Evolutionary conservation across 1,140 invertebrate species (phyloP).

Genomic region (Galleria mellonella): DNA sequence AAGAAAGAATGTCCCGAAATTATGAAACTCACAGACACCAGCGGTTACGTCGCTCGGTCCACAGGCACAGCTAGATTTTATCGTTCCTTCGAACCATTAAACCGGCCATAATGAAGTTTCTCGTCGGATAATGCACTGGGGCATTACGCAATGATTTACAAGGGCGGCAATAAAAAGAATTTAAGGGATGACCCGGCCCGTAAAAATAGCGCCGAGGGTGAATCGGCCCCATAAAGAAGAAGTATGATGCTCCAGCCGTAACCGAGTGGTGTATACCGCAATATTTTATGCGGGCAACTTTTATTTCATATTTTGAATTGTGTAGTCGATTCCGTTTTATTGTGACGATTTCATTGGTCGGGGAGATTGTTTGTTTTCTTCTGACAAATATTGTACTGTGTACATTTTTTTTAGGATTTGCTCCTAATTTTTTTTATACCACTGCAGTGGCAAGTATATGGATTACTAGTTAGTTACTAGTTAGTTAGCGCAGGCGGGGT

Average conservation of each 20-base stretch:
- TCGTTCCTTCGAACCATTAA: constrained; percentile 70
- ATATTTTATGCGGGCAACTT: constrained; percentile 17
- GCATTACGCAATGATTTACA: constrained; percentile 71
- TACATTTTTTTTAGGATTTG: too few species aligned
- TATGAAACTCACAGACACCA: constrained; percentile 14
- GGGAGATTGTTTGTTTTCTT: neutral
- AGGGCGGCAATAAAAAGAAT: constrained; percentile 71
- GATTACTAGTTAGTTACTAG: too few species aligned
- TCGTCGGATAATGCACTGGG: constrained; percentile 63
- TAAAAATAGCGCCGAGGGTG: constrained; percentile 35
- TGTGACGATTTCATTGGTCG: neutral
- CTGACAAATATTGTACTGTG: too few species aligned
- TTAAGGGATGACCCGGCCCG: constrained; percentile 65
- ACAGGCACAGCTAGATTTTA: constrained; percentile 60
- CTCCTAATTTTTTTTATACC: too few species aligned
- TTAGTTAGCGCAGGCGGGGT: too few species aligned
- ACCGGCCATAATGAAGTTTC: constrained; percentile 72
- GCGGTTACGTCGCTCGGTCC: constrained; percentile 24
- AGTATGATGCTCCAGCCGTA: constrained; percentile 34
- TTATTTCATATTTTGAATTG: constrained; percentile 19
- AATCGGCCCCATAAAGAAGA: constrained; percentile 56
- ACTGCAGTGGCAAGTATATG: too few species aligned
- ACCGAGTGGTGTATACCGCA: constrained; percentile 15
- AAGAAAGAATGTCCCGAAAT: constrained; percentile 5
- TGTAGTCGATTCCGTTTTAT: neutral